Evolutionary conservation across 2,888 invertebrate genomes (phyloP).

Genomic region (Chloroclystis v-ata): DNA sequence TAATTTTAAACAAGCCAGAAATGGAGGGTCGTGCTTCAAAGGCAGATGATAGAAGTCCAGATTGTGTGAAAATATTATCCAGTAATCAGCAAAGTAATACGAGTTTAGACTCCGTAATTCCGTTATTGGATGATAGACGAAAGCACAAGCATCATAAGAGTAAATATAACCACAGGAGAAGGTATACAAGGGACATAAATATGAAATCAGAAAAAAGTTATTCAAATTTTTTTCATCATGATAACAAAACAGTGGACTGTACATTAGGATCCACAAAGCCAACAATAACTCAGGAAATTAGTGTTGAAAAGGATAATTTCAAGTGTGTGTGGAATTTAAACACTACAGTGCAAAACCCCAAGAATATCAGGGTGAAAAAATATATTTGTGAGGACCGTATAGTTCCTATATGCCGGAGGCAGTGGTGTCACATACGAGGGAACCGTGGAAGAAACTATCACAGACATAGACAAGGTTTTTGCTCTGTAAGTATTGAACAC

Average conservation of each 20-base stretch:
- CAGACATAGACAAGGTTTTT: slow-evolving; percentile 4
- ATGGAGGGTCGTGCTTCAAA: slow-evolving; percentile 8
- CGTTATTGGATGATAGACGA: slow-evolving; percentile 1
- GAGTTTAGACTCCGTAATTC: neutral
- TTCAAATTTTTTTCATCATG: neutral
- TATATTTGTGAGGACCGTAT: neutral
- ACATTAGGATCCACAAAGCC: neutral
- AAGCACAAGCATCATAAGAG: slow-evolving; percentile 9
- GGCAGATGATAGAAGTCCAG: neutral
- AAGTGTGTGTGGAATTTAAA: slow-evolving; percentile 25
- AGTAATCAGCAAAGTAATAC: neutral
- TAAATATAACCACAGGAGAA: slow-evolving; percentile 9
- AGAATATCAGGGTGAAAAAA: slow-evolving; percentile 6
- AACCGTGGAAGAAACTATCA: neutral
- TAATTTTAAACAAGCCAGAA: slow-evolving; percentile 2
- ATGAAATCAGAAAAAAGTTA: neutral
- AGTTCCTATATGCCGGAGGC: slow-evolving; percentile 10
- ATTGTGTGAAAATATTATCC: slow-evolving; percentile 6
- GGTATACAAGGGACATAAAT: neutral
- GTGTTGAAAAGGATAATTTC: slow-evolving; percentile 14
- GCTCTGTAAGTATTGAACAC: slow-evolving; percentile 12
- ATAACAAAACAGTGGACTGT: too few species aligned
- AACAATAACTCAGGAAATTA: slow-evolving; percentile 14
- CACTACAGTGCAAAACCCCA: slow-evolving; percentile 19
- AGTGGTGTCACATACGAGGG: neutral